phyloP scores from a whole-genome alignment of 2,888 invertebrate species.

The Nesidiocoris tenuis region DNA sequence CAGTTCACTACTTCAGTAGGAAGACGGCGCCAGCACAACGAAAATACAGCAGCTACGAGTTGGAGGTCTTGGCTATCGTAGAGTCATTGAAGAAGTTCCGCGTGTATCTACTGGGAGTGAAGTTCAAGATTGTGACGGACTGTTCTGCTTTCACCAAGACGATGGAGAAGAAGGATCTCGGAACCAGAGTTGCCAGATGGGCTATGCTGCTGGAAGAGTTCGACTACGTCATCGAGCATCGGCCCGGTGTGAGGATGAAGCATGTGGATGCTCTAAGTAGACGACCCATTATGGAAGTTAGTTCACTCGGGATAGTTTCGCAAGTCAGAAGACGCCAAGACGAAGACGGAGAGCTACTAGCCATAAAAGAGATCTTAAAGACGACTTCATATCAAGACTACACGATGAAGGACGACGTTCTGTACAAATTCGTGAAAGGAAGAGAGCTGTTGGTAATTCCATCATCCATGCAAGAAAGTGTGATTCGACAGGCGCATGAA shows the following conservation, averaged over 20 bases:
- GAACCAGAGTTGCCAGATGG: constrained; percentile 52
- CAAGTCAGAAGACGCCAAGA: constrained; percentile 9
- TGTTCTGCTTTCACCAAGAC: constrained; percentile 53
- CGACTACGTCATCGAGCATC: constrained; percentile 51
- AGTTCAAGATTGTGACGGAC: constrained; percentile 53
- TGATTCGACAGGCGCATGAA: constrained; percentile 6
- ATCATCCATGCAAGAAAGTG: neutral
- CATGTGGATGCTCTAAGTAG: constrained; percentile 52
- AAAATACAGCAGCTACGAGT: constrained; percentile 53
- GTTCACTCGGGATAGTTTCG: neutral
- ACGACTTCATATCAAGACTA: constrained; percentile 48
- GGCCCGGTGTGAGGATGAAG: constrained; percentile 52
- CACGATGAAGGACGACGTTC: constrained; percentile 45
- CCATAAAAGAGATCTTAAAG: constrained; percentile 49
- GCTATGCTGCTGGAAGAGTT: constrained; percentile 52
- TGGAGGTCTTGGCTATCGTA: constrained; percentile 52
- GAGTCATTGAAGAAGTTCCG: constrained; percentile 50
- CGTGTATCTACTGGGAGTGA: constrained; percentile 51
- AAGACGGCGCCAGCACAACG: constrained; percentile 52
- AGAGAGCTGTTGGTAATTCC: constrained; percentile 14
- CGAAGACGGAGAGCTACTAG: constrained; percentile 43
- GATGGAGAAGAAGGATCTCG: constrained; percentile 51
- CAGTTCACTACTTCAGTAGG: constrained; percentile 53
- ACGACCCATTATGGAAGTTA: constrained; percentile 43
- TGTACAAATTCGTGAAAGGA: constrained; percentile 4